These are phyloP conservation scores for Tenebrio molitor DNA, from an alignment of 1,140 invertebrate species.

Conservation along the genomic window DNA sequence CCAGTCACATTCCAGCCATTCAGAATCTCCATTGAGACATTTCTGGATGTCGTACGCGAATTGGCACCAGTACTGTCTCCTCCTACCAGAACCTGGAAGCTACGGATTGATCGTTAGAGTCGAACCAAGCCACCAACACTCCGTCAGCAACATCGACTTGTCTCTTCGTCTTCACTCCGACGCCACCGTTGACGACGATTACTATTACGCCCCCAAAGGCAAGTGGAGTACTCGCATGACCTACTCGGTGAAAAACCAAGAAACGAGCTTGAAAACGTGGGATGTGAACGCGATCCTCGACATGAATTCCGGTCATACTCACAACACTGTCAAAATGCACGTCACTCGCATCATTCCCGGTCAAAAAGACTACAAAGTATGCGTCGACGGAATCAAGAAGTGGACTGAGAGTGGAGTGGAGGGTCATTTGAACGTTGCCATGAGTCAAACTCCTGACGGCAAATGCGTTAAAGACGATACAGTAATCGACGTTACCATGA, in stretches of 20 bases:
- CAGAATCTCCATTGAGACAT: constrained; percentile 23
- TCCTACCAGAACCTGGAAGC: constrained; percentile 32
- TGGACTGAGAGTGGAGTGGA: constrained; percentile 62
- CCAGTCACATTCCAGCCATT: constrained; percentile 11
- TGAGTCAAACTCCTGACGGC: constrained; percentile 61
- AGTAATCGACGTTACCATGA: constrained; percentile 51
- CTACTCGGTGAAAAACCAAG: constrained; percentile 56
- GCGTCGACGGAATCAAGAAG: constrained; percentile 62
- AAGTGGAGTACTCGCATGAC: constrained; percentile 51
- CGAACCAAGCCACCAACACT: constrained; percentile 50
- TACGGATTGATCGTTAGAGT: constrained; percentile 42
- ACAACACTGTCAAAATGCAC: constrained; percentile 60
- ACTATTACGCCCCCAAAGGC: constrained; percentile 40
- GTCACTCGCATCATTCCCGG: constrained; percentile 62
- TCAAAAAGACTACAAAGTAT: constrained; percentile 65
- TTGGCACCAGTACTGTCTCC: constrained; percentile 6
- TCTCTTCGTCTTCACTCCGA: constrained; percentile 50
- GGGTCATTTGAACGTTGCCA: constrained; percentile 59
- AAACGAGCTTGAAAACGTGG: constrained; percentile 61
- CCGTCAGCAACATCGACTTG: constrained; percentile 55
- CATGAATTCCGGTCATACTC: constrained; percentile 57
- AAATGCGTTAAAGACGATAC: constrained; percentile 55
- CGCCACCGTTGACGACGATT: constrained; percentile 6
- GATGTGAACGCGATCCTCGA: constrained; percentile 62
- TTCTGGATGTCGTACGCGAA: background rate